Conservation (phyloP, 2,113 vertebrate species). For the Azemiops feae region DNA sequence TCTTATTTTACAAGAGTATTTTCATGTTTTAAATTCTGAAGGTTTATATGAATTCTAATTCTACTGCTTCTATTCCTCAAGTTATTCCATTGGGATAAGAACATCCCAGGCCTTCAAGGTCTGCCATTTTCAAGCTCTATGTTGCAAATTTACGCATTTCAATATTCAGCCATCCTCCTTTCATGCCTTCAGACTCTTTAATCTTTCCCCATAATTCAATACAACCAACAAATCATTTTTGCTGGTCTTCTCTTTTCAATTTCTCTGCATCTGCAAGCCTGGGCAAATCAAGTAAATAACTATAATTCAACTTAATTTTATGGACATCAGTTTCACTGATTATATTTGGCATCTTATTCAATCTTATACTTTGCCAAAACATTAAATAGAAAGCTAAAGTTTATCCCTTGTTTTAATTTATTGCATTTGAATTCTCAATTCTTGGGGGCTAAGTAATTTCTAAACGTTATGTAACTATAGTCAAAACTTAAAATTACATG, state of each 20-base stretch:
- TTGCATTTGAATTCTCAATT: not conserved
- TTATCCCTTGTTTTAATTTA: not conserved
- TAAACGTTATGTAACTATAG: not conserved
- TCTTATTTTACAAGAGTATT: not conserved
- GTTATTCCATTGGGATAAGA: not conserved
- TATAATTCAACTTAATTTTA: not conserved
- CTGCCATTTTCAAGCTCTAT: not conserved
- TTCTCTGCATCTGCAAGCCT: slow-evolving; percentile 7
- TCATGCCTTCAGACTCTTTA: slow-evolving; percentile 9
- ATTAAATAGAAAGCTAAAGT: not conserved
- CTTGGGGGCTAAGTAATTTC: not conserved
- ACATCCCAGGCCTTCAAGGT: not conserved
- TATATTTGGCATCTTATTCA: not conserved
- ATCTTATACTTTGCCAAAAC: not conserved
- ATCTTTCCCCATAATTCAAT: slow-evolving; percentile 19
- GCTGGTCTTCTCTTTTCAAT: not conserved
- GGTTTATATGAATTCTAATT: not conserved
- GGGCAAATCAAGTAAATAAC: slow-evolving; percentile 15
- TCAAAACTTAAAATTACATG: not conserved
- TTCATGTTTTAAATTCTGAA: not conserved
- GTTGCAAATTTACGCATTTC: not conserved
- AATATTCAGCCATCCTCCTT: not conserved
- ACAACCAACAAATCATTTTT: not conserved
- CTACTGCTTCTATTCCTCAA: not conserved
- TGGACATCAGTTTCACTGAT: not conserved